These are phyloP conservation scores for Chrysolina americana DNA, from an alignment of 2,888 invertebrate species.

Conservation along the genomic window DNA sequence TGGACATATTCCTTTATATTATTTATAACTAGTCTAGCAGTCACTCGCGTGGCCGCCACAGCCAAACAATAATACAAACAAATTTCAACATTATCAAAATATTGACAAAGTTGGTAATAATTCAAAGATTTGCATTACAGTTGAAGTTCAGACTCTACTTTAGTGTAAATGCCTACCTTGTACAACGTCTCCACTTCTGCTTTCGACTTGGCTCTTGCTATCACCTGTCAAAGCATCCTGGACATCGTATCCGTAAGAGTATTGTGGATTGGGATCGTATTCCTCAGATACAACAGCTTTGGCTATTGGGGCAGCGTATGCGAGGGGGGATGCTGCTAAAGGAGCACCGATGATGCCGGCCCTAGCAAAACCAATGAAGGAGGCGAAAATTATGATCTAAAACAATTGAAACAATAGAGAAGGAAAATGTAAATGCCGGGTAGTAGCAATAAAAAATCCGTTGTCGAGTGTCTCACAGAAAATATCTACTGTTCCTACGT, in stretches of 20 bases:
- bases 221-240: constrained; percentile 74
- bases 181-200: constrained; percentile 76
- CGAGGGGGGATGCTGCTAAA: constrained; percentile 67
- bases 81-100: too few relatives aligned
- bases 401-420: not conserved
- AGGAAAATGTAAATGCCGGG: too few relatives aligned
- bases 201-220: constrained; percentile 76
- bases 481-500: too few relatives aligned
- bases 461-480: too few relatives aligned
- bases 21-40: too few relatives aligned
- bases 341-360: constrained; percentile 59
- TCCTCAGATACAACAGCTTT: constrained; percentile 59
- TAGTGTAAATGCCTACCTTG: constrained; percentile 26
- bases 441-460: too few relatives aligned
- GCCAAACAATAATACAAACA: too few relatives aligned
- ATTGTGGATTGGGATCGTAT: constrained; percentile 70
- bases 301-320: constrained; percentile 31
- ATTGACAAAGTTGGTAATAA: too few relatives aligned
- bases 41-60: too few relatives aligned
- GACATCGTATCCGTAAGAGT: constrained; percentile 74
- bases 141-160: too few relatives aligned
- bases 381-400: not conserved
- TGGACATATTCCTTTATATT: too few relatives aligned
- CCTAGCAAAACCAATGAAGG: not conserved
- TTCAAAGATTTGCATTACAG: too few relatives aligned